phyloP scores from a whole-genome alignment of 1,140 invertebrate genomes.

The Sesamia nonagrioides region DNA sequence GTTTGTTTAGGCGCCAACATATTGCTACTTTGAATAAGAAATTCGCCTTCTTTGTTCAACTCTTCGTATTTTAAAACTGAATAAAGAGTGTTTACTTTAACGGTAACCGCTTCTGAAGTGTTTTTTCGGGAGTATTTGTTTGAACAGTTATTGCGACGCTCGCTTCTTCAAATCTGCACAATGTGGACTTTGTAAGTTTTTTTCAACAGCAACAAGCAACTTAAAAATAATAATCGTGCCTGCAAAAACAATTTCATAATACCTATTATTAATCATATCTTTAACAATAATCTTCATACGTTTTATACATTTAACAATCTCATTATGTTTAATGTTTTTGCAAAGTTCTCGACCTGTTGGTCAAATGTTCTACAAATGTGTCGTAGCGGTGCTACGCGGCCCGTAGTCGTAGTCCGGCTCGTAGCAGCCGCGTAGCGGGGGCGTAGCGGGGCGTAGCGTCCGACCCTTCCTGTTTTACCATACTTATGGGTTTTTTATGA shows the following conservation, averaged over 20 bases:
- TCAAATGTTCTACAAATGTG: not conserved
- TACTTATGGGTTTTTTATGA: slow-evolving; percentile 55
- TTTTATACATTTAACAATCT: no score
- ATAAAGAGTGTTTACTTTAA: slow-evolving; percentile 65
- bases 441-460: slow-evolving; percentile 3
- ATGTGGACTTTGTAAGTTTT: not conserved
- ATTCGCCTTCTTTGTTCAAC: slow-evolving; percentile 65
- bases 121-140: slow-evolving; percentile 34
- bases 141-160: not conserved
- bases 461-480: slow-evolving; percentile 47
- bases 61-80: slow-evolving; percentile 59
- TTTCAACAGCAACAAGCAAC: not conserved
- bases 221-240: not conserved
- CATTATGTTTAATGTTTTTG: no score
- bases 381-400: slow-evolving; percentile 37
- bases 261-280: not conserved
- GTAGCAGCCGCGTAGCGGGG: slow-evolving; percentile 11
- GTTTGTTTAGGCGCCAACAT: slow-evolving; percentile 77
- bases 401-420: slow-evolving; percentile 3
- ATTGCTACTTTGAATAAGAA: slow-evolving; percentile 81
- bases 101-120: slow-evolving; percentile 25
- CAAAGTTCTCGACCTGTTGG: not conserved
- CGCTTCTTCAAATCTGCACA: not conserved
- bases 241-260: not conserved
- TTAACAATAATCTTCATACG: no score